Evolutionary conservation across 2,797 vertebrate genomes (phyloP).

Genomic region (Enteromius treurensis): DNA sequence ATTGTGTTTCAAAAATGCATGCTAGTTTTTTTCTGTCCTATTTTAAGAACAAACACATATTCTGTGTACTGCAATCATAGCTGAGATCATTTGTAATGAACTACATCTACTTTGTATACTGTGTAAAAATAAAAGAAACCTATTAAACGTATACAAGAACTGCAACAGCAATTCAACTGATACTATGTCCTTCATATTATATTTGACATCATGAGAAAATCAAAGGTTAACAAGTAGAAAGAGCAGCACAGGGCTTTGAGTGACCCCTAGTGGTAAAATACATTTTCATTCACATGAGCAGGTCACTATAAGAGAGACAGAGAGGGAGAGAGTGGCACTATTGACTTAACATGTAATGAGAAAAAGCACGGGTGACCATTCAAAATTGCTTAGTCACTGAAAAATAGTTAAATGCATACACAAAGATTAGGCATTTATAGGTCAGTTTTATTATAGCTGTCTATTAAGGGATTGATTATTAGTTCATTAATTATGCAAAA

Average conservation of each 20-base stretch:
- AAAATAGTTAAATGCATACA: not conserved
- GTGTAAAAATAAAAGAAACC: not conserved
- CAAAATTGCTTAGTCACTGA: not conserved
- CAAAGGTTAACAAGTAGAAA: not conserved
- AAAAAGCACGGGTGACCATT: not conserved
- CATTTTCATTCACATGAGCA: not conserved
- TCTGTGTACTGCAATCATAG: not conserved
- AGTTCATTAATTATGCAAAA: not conserved
- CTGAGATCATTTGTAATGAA: not conserved
- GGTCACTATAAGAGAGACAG: not conserved
- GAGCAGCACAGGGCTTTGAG: not conserved
- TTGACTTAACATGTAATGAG: not conserved
- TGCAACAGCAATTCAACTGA: not conserved
- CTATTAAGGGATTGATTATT: not conserved
- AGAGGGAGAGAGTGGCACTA: not conserved
- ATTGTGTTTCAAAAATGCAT: not conserved
- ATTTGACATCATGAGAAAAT: not conserved
- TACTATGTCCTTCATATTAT: not conserved
- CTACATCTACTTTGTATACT: not conserved
- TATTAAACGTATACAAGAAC: not conserved
- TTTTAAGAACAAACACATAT: not conserved
- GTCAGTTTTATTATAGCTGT: not conserved
- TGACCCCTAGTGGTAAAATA: constrained; percentile 34
- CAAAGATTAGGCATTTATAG: not conserved
- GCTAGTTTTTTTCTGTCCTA: not conserved